Base-by-base conservation (phyloP, 2,888 invertebrate genomes). In the Arrhopalites spinosus region DNA sequence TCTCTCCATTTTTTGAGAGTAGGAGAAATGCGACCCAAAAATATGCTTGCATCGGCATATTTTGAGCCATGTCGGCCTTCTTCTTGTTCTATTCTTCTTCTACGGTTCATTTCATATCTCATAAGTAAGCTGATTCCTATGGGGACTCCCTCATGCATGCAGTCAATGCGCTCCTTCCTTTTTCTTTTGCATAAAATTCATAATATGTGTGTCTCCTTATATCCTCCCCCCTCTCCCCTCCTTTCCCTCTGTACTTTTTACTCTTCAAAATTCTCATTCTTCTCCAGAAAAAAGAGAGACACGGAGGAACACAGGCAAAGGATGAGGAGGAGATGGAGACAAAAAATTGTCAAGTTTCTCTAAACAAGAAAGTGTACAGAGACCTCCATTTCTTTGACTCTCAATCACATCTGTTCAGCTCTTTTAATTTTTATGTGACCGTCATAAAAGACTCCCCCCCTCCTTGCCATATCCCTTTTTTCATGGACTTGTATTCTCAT, bases 91-190 rank as follows among this genome's bases (percentile, higher is more conserved):
- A 75, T 36, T 11, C 11, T 36, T 11, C 36, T 7, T 36, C 36
- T 75, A 75, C 78, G 78, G 78, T 75, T 78, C 78, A 78, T 78
- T 78, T 78, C 75, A 75, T 73, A 73, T 71, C 59, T 77, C 73
- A 77, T 77, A 77, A 77, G 74, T 74, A 36, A 36, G 36, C 36
- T 77, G 77, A 77, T 77, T 77, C 74, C 77, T 45, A 23, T 47
- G 70, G 77, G n/a, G 77, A 77, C 77, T 63, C 30, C 66, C 71
- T 71, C 75, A 71, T 47, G 25, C 56, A 36, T 61, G 27, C 25
- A 29, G 17, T 56, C 67, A 17, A 50, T 64, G 29, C 56, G 63
- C 63, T 53, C 64, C 66, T 70, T 53, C 47, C 47, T 23, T 45
- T 61, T 47, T 36, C 20, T 43, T 25, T 25, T 53, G 2, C 29